These are phyloP conservation scores for Lasioglossum albipes DNA, from an alignment of 1,140 invertebrate species.

Conservation along the genomic window DNA sequence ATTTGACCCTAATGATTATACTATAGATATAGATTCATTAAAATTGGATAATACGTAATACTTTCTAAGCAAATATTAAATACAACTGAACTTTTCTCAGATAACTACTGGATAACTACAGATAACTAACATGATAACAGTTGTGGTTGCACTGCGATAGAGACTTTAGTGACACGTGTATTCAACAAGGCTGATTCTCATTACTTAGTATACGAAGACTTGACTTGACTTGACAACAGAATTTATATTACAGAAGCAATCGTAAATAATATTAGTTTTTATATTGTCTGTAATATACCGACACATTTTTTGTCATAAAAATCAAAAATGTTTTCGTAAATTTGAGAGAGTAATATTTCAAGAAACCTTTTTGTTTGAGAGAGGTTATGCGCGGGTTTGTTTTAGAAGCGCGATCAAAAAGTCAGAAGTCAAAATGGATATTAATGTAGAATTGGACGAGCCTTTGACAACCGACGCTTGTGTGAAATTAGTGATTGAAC, in stretches of 20 bases:
- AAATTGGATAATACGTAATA: background rate
- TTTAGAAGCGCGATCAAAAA: constrained; percentile 32
- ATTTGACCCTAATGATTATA: background rate
- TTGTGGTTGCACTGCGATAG: background rate
- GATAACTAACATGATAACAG: too few relatives aligned
- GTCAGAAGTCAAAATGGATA: constrained; percentile 62
- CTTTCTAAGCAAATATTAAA: background rate
- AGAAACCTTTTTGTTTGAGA: background rate
- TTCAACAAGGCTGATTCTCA: background rate
- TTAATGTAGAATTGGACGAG: constrained; percentile 72
- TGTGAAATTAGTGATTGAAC: constrained; percentile 71
- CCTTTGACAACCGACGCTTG: constrained; percentile 73
- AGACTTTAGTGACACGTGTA: background rate
- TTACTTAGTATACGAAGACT: background rate
- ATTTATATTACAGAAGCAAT: background rate
- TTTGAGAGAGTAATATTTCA: background rate
- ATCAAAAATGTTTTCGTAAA: background rate
- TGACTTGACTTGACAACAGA: too few relatives aligned
- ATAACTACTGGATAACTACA: too few relatives aligned
- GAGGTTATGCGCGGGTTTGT: background rate
- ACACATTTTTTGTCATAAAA: background rate
- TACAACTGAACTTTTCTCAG: background rate
- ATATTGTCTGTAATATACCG: background rate
- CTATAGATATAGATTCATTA: background rate
- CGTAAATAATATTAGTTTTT: background rate